Percentiles rank a stretch among this genome's conserved stretches.
These are phyloP conservation scores for Linyphia triangularis DNA, from an alignment of 2,888 invertebrate species.

Conservation along the genomic window DNA sequence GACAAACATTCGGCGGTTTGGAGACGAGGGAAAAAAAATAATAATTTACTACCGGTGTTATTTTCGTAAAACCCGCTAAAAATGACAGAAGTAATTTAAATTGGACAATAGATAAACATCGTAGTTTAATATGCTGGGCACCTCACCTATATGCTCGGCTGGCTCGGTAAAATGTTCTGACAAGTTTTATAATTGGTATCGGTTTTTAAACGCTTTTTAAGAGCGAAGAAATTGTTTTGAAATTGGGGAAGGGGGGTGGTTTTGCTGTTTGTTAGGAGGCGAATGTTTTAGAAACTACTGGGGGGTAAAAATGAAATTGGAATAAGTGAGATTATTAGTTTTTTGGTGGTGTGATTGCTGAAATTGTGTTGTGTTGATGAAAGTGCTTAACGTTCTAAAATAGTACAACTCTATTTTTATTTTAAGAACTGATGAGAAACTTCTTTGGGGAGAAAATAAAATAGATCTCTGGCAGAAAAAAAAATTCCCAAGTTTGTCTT, in stretches of 20 bases:
- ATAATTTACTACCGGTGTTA: slow-evolving; percentile 66
- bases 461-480: slow-evolving; percentile 7
- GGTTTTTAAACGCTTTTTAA: slow-evolving; percentile 69
- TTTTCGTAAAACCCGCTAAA: slow-evolving; percentile 63
- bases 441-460: slow-evolving; percentile 24
- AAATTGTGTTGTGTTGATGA: slow-evolving; percentile 41
- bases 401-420: not conserved
- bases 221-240: slow-evolving; percentile 62
- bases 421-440: slow-evolving; percentile 46
- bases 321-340: slow-evolving; percentile 62
- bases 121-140: slow-evolving; percentile 50
- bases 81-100: slow-evolving; percentile 75
- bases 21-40: slow-evolving; percentile 34
- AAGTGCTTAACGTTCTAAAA: slow-evolving; percentile 11
- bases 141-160: not conserved
- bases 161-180: slow-evolving; percentile 61
- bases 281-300: no score
- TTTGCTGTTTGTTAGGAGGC: slow-evolving; percentile 21
- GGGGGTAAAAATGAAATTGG: slow-evolving; percentile 21
- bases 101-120: slow-evolving; percentile 74
- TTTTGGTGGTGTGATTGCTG: slow-evolving; percentile 32
- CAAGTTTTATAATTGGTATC: slow-evolving; percentile 75
- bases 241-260: slow-evolving; percentile 35
- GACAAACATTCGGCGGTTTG: slow-evolving; percentile 43
- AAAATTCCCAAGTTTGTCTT: slow-evolving; percentile 7